These are phyloP conservation scores for Aelia acuminata DNA, from an alignment of 2,888 invertebrate species.

Conservation along the genomic window DNA sequence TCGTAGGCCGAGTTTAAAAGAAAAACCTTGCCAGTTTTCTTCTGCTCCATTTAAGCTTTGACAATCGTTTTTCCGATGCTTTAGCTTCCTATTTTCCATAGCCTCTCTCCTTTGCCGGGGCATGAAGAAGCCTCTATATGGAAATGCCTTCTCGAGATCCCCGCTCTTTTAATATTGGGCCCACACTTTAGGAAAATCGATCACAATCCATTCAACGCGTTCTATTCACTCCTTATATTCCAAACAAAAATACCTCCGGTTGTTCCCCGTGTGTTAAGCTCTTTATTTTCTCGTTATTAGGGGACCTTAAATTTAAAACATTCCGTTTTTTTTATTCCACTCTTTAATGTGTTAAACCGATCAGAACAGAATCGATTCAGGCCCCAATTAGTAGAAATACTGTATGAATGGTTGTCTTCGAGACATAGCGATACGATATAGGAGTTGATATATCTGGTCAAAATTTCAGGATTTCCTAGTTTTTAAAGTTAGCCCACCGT, in stretches of 20 bases:
- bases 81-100: background rate
- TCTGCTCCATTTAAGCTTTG: conserved; percentile 5
- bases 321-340: background rate
- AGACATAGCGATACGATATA: too few species aligned
- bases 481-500: too few species aligned
- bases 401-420: too few species aligned
- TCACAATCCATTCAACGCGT: conserved; percentile 19
- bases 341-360: too few species aligned
- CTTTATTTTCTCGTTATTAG: too few species aligned
- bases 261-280: background rate
- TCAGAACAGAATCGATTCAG: too few species aligned
- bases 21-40: background rate
- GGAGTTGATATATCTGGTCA: too few species aligned
- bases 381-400: too few species aligned
- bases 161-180: background rate
- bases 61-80: conserved; percentile 22
- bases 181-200: conserved; percentile 13
- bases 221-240: conserved; percentile 17
- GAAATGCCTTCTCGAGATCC: conserved; percentile 19
- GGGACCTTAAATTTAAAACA: background rate
- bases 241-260: background rate
- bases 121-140: conserved; percentile 19
- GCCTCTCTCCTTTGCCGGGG: background rate
- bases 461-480: too few species aligned
- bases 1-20: background rate